A percentile compares a stretch with the other conserved stretches of the same genome.
Conservation (phyloP, 2,113 vertebrate genomes). For the Numenius arquata region DNA sequence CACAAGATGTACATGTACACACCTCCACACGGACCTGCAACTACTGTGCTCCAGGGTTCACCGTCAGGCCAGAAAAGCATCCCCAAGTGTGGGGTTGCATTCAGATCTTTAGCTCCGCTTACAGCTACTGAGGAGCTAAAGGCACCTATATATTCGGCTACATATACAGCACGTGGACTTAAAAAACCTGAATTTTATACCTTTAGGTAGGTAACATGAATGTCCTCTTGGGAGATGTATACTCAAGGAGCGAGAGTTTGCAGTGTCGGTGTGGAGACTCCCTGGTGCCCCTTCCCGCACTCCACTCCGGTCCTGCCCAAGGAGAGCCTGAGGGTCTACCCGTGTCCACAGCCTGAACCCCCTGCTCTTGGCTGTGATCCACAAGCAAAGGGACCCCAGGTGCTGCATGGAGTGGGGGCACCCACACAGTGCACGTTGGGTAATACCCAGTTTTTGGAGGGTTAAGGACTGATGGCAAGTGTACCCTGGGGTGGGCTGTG, state of each 20-base stretch:
- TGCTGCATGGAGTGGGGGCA: background rate
- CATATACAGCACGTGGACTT: background rate
- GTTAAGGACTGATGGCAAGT: background rate
- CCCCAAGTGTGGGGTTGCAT: background rate
- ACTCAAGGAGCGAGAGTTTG: background rate
- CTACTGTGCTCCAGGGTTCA: background rate
- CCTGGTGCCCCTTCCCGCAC: fast-evolving
- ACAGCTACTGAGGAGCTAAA: background rate
- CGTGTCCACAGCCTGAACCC: background rate
- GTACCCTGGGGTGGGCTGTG: background rate
- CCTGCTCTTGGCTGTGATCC: background rate
- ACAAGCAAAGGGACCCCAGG: background rate
- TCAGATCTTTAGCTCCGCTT: background rate
- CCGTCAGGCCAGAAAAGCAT: background rate
- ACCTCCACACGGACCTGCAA: fast-evolving
- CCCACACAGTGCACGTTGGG: too few species aligned
- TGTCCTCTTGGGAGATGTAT: too few species aligned
- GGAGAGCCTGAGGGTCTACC: background rate
- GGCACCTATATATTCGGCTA: background rate
- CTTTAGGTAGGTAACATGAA: fast-evolving
- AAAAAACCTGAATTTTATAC: background rate
- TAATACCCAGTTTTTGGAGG: background rate
- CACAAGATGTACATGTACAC: too few species aligned
- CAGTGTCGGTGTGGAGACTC: background rate
- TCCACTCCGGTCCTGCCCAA: background rate